Conservation (phyloP, 2,113 vertebrate genomes). For the Oreochromis aureus region DNA sequence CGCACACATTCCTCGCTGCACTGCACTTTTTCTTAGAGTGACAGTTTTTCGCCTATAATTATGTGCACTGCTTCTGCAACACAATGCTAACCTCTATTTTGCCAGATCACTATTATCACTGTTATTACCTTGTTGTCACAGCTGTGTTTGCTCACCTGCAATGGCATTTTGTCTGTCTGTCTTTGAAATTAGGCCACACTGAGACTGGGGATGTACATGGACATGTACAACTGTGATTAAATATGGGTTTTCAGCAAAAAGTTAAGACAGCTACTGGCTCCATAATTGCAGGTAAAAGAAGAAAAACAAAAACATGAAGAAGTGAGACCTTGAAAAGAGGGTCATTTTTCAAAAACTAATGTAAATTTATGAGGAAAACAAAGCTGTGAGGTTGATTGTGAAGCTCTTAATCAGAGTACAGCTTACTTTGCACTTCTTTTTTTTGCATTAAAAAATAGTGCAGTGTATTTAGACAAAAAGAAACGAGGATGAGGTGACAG, state of each 20-base stretch:
- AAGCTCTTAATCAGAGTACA: neutral
- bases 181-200: neutral
- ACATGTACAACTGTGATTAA: neutral
- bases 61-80: neutral
- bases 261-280: neutral
- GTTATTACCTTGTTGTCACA: constrained; percentile 13
- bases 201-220: neutral
- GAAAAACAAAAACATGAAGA: neutral
- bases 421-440: neutral
- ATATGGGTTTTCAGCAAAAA: neutral
- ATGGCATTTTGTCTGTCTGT: neutral
- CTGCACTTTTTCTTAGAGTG: neutral
- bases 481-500: neutral
- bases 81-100: constrained; percentile 9
- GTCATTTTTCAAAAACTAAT: neutral
- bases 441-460: neutral
- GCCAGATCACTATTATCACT: neutral
- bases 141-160: constrained; percentile 35
- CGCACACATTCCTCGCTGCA: neutral
- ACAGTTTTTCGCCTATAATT: neutral
- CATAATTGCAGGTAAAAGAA: neutral
- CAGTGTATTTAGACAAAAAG: neutral
- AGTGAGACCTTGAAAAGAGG: neutral
- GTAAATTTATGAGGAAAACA: neutral
- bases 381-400: neutral